Evolutionary conservation across 2,797 vertebrate species (phyloP).

Genomic region (Luscinia luscinia): DNA sequence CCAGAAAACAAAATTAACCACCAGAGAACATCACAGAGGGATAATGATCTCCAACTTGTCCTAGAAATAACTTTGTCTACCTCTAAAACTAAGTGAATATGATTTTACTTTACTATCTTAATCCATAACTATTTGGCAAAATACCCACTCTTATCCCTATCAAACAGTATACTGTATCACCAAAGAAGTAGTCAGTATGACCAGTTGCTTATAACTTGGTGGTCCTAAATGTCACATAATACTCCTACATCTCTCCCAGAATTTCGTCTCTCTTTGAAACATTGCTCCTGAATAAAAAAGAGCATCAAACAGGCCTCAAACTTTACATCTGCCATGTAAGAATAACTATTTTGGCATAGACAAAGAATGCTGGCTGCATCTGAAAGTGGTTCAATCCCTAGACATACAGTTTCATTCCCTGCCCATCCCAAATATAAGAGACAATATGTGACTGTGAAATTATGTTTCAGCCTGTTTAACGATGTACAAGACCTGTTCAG

Average conservation of each 20-base stretch:
- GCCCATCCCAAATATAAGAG: neutral
- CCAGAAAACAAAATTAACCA: neutral
- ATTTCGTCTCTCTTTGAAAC: neutral
- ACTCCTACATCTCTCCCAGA: neutral
- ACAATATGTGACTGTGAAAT: neutral
- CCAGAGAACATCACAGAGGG: neutral
- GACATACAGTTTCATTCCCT: neutral
- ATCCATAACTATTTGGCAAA: neutral
- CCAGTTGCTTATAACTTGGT: neutral
- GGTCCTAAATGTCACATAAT: neutral
- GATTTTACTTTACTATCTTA: neutral
- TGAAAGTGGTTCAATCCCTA: neutral
- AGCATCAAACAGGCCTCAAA: neutral
- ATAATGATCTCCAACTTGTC: neutral
- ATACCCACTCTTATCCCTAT: neutral
- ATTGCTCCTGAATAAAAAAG: neutral
- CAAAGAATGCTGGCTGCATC: neutral
- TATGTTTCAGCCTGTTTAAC: neutral
- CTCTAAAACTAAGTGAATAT: neutral
- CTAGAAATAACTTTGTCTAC: neutral
- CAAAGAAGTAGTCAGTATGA: neutral
- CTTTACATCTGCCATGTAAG: neutral
- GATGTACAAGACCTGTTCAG: neutral
- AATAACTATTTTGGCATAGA: neutral
- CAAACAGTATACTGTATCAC: neutral